Base-by-base conservation (phyloP, 2,113 vertebrate genomes). In the Tragelaphus scriptus region DNA sequence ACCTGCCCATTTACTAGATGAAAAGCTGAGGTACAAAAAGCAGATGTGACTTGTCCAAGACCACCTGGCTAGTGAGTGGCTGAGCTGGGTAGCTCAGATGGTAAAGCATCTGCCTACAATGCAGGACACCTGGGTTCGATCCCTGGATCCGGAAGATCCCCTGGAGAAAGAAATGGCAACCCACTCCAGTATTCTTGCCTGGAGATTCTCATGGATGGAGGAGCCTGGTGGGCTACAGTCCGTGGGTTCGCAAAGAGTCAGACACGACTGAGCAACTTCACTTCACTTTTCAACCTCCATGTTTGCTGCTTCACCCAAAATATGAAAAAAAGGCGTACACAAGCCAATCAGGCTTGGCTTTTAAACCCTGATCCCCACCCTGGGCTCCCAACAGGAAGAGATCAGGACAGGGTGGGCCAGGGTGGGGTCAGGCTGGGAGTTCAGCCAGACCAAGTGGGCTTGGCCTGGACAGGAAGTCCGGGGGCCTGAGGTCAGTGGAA, bases 371-470 rank as follows among this genome's bases (percentile, higher is more conserved):
- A 65, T 89, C 26, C 25, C 36, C 55, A 49, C 90, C 81, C 85
- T 36, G 44, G 53, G 55, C 56, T 96, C 93, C 12, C 16, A 26
- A 81, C 94, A 97, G 96, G 95, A 97, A 95, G 85, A 77, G 49
- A 40, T 49, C 75, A 82, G 92, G 65, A 56, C 95, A 95, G 95
- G 92, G 88, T 85, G 94, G 94, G 88, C 59, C 95, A 75, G 97
- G 97, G 97, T 51, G 84, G 44, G 90, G 92, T 51, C 40, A 21
- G 88, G 71, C 84, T 47, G 81, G 92, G 96, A 94, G 80, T 87
- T 91, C 84, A 79, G 94, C 94, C 96, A 96, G 93, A 75, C 16
- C 49, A 26, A 88, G 95, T 77, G 80, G 88, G 88, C 59, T 65
- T 88, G 85, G 58, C 71, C 68, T 8, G 91, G 93, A 56, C 30